A percentile compares a stretch with the other conserved stretches of the same genome.
Conservation (phyloP, 2,888 invertebrate genomes). For the Linhomoeus sp. region DNA sequence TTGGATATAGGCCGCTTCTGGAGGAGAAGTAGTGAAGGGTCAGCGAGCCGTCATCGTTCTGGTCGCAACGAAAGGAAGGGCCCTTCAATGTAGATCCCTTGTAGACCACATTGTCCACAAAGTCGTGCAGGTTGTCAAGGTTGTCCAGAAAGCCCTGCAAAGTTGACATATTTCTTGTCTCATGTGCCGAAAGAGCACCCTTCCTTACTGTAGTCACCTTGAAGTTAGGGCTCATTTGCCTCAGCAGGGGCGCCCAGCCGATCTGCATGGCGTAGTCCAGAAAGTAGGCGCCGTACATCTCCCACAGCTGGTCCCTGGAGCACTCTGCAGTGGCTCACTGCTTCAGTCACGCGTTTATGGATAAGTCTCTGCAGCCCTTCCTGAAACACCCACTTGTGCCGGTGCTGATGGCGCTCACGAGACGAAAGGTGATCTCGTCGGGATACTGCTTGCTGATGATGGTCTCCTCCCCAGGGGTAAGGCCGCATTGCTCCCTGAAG, state of each 20-base stretch:
- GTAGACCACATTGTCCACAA: background rate
- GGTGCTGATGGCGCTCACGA: constrained; percentile 19
- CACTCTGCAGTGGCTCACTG: constrained; percentile 13
- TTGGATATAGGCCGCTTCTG: constrained; percentile 72
- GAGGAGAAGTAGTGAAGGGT: constrained; percentile 87
- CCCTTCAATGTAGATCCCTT: constrained; percentile 11
- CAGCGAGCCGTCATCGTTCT: constrained; percentile 64
- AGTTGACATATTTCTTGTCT: background rate
- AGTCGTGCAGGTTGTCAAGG: constrained; percentile 68
- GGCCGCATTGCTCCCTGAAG: too few relatives aligned
- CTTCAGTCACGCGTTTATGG: too few relatives aligned
- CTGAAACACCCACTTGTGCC: constrained; percentile 12
- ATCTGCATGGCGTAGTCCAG: constrained; percentile 24
- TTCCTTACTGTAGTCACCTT: constrained; percentile 10
- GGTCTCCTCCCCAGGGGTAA: constrained; percentile 10
- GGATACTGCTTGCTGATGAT: constrained; percentile 23
- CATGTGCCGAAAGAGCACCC: background rate
- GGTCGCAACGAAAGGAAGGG: constrained; percentile 81
- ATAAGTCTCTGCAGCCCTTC: background rate
- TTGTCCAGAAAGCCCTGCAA: constrained; percentile 68
- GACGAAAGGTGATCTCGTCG: constrained; percentile 19
- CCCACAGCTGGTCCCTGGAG: constrained; percentile 22
- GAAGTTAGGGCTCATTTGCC: constrained; percentile 20
- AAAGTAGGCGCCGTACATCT: constrained; percentile 21
- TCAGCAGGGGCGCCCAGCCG: constrained; percentile 23